Base-by-base conservation (phyloP, 2,888 invertebrate genomes). In the Onthophagus sagittarius region DNA sequence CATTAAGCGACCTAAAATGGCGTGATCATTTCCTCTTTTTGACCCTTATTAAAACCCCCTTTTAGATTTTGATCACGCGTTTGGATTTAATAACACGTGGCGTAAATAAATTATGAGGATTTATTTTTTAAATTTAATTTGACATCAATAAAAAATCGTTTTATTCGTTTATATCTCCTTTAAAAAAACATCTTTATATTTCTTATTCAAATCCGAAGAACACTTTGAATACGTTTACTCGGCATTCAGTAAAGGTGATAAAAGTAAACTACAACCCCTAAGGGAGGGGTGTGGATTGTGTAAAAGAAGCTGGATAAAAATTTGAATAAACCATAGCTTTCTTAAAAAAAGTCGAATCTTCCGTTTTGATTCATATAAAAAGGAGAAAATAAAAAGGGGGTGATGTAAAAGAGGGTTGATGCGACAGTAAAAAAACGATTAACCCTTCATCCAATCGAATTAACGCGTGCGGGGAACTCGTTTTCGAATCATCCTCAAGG, bases 361-460 rank as follows among this genome's bases (percentile, higher is more conserved):
- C 2, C 39, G 39, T 11, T 53, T 53, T 11, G 39, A 53, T 53
- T 53, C 11, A 53, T 70, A 71, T 69, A 74, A 73, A 73, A 75
- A 76, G 74, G 74, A 75, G 71, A 73, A 70, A 75, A 74, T 23
- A 23, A 23, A 23, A 23, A 23, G 23, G 23, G 23, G 73, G 73
- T 70, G 76, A 77, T 76, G 77, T 78, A 77, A 76, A 78, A 75
- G 77, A 78, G 76, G 76, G 76, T 75, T 73, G 69, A 64, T 76
- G 74, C 76, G 77, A 77, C 78, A 72, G 75, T 77, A 75, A 75
- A 74, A 71, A 75, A 75, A 71, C 75, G 72, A 75, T 75, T 75
- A 75, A 71, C 63, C 72, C 75, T 53, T 67, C 73, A 72, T 70
- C 76, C 77, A 77, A 77, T 74, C 74, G 73, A 75, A 76, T 84